Percentiles rank a stretch among this genome's conserved stretches.
phyloP scores from a whole-genome alignment of 2,113 vertebrate species.

The Burhinus bistriatus region DNA sequence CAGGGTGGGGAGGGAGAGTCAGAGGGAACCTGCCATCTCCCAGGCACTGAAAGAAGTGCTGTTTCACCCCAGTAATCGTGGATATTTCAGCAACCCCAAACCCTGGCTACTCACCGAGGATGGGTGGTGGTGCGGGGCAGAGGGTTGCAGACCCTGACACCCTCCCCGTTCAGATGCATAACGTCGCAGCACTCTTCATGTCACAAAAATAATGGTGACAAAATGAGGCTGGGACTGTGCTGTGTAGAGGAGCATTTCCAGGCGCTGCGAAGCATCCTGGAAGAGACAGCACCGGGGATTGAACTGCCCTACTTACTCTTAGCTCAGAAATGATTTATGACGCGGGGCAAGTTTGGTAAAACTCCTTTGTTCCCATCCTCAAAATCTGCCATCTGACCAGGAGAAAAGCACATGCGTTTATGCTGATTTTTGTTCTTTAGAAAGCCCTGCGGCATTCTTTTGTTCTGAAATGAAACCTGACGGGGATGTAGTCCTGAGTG shows the following conservation, averaged over 20 bases:
- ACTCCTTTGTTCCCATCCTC: background rate
- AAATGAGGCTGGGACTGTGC: background rate
- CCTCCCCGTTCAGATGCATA: fast-evolving
- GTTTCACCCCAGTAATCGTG: fast-evolving
- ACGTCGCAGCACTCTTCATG: background rate
- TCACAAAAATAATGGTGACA: background rate
- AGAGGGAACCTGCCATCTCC: background rate
- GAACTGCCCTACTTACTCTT: background rate
- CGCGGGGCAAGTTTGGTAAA: background rate
- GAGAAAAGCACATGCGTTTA: background rate
- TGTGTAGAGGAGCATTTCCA: background rate
- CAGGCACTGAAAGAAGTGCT: background rate
- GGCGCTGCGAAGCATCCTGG: background rate
- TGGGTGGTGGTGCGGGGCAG: background rate
- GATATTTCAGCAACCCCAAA: background rate
- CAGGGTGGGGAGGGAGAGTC: too few relatives aligned
- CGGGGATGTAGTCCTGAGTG: background rate
- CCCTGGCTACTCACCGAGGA: background rate
- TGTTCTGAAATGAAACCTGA: background rate
- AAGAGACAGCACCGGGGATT: background rate
- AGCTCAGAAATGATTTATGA: background rate
- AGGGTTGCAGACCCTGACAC: background rate
- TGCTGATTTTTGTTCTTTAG: background rate
- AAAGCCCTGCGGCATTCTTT: background rate
- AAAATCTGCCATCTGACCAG: background rate